phyloP scores from a whole-genome alignment of 2,113 vertebrate species.

The Carlito syrichta region DNA sequence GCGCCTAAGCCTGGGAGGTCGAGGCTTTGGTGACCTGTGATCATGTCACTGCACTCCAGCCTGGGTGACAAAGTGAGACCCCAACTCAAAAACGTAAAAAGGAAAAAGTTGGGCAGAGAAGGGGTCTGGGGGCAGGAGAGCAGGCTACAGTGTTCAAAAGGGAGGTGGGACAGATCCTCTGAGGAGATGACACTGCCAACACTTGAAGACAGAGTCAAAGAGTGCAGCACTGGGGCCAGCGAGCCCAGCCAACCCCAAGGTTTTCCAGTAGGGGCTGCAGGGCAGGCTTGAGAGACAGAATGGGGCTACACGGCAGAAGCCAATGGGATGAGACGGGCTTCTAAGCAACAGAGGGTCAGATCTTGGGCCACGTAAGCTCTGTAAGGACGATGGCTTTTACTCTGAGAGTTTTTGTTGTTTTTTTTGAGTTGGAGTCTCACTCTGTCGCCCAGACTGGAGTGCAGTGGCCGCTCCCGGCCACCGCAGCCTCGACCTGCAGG shows the following conservation, averaged over 20 bases:
- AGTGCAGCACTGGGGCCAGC: fast-evolving
- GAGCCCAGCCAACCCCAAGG: neutral
- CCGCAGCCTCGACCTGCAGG: too few relatives aligned
- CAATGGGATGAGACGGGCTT: too few relatives aligned
- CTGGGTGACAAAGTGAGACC: too few relatives aligned
- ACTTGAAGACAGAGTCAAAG: neutral
- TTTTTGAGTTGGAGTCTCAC: too few relatives aligned
- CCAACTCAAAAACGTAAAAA: too few relatives aligned
- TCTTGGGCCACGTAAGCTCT: neutral
- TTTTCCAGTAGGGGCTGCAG: neutral
- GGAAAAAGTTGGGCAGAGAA: too few relatives aligned
- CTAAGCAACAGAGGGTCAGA: fast-evolving
- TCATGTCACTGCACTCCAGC: too few relatives aligned
- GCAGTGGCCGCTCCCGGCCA: too few relatives aligned
- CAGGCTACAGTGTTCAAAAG: fast-evolving
- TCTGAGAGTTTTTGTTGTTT: too few relatives aligned
- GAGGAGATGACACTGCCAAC: neutral
- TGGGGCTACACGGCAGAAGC: fast-evolving
- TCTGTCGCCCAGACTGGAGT: too few relatives aligned
- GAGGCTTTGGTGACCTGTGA: too few relatives aligned
- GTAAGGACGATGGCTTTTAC: neutral
- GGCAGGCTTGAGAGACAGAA: fast-evolving
- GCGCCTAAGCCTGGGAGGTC: too few relatives aligned
- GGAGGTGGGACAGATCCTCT: neutral
- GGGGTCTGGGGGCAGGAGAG: neutral